Evolutionary conservation across 2,888 invertebrate species (phyloP).

Genomic region (Coecobrya sp.): DNA sequence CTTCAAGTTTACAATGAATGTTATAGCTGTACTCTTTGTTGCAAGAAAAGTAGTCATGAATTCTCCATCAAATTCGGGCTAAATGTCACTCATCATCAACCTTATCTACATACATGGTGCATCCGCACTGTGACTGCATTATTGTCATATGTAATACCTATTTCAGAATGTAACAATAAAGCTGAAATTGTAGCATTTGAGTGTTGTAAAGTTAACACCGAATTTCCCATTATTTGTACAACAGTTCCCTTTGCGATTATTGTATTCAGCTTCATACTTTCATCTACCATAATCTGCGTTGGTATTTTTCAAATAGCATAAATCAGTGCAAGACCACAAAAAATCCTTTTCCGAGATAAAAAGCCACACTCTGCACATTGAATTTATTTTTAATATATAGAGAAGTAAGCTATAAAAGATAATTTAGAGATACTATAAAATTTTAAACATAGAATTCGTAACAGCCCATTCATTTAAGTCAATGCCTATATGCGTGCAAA

Average conservation of each 20-base stretch:
- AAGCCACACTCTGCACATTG: conserved; percentile 22
- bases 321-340: conserved; percentile 67
- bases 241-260: no score
- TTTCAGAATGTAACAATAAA: no score
- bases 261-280: neutral
- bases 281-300: neutral
- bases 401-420: neutral
- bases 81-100: conserved; percentile 53
- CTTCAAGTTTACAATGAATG: no score
- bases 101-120: no score
- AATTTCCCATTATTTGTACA: no score
- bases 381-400: neutral
- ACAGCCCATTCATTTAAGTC: neutral
- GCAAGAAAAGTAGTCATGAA: conserved; percentile 4
- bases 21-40: no score
- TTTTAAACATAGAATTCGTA: neutral
- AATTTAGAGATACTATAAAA: conserved; percentile 30
- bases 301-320: neutral
- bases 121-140: no score
- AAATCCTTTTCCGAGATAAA: conserved; percentile 44
- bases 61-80: conserved; percentile 37
- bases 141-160: no score
- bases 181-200: no score
- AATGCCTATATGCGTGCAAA: conserved; percentile 4
- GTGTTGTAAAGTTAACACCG: no score